Evolutionary conservation across 1,140 invertebrate genomes (phyloP).

Genomic region (Drosophila kurseongensis): DNA sequence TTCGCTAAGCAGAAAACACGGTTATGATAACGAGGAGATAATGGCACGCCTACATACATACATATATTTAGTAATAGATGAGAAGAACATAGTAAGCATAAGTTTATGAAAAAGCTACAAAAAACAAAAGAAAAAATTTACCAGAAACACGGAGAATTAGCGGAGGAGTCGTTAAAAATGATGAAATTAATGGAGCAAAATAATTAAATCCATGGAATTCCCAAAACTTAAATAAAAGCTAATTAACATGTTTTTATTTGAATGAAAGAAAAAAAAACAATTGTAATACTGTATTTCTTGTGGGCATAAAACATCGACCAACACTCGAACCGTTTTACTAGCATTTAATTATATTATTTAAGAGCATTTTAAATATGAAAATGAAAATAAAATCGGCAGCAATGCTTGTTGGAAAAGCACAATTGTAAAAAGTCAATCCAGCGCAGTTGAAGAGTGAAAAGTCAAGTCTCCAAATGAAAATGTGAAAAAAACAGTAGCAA

Average conservation of each 20-base stretch:
- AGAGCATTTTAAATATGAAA: constrained; percentile 61
- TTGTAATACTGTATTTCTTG: constrained; percentile 61
- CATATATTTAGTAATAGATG: constrained; percentile 78
- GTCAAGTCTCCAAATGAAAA: constrained; percentile 23
- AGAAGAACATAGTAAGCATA: constrained; percentile 71
- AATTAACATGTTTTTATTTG: constrained; percentile 70
- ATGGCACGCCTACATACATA: constrained; percentile 46
- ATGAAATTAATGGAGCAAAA: constrained; percentile 49
- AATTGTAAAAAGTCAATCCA: constrained; percentile 57
- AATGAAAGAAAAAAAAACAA: constrained; percentile 33
- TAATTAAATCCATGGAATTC: constrained; percentile 73
- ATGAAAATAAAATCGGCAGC: constrained; percentile 49
- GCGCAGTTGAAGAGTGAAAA: constrained; percentile 35
- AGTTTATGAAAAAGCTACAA: constrained; percentile 68
- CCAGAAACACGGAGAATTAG: constrained; percentile 36
- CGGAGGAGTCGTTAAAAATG: constrained; percentile 39
- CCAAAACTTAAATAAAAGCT: constrained; percentile 54
- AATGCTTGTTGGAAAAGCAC: constrained; percentile 43
- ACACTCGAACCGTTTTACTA: constrained; percentile 54
- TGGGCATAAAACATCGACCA: constrained; percentile 71
- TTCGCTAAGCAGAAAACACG: constrained; percentile 39
- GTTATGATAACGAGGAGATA: constrained; percentile 22
- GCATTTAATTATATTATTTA: constrained; percentile 64
- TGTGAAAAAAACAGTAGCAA: constrained; percentile 16
- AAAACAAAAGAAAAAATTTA: constrained; percentile 43